phyloP scores from a whole-genome alignment of 2,113 vertebrate genomes.

The Mus musculus region DNA sequence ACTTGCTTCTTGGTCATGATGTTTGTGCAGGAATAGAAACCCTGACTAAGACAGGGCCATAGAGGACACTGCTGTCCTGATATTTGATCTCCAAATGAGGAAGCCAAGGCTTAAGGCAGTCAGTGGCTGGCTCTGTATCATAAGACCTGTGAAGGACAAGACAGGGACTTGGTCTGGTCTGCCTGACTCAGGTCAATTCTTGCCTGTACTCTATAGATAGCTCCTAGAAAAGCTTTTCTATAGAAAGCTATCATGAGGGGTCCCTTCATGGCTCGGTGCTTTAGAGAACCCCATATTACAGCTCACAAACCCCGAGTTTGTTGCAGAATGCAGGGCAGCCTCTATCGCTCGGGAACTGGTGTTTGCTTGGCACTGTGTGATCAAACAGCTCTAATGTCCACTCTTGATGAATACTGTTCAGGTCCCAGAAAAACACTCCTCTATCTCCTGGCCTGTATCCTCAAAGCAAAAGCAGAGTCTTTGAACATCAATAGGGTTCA shows the following conservation, averaged over 20 bases:
- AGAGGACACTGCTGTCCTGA: not conserved
- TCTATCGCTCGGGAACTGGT: not conserved
- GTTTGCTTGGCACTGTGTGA: not conserved
- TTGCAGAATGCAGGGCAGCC: not conserved
- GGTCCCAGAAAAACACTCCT: not conserved
- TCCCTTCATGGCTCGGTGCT: not conserved
- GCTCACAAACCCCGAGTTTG: not conserved
- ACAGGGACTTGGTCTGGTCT: not conserved
- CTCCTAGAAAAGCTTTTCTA: no score
- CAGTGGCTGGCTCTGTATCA: not conserved
- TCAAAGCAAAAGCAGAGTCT: not conserved
- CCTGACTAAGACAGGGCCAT: no score
- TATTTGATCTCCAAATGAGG: not conserved
- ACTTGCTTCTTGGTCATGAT: no score
- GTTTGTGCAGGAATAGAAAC: no score
- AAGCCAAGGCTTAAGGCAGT: not conserved
- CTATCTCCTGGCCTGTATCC: not conserved
- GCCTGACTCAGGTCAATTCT: not conserved
- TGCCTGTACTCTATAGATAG: not conserved
- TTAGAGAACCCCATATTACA: not conserved
- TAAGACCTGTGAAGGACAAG: not conserved
- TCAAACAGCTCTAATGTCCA: not conserved
- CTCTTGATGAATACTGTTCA: not conserved
- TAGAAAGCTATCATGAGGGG: not conserved
- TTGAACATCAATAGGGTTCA: not conserved